Evolutionary conservation across 1,140 invertebrate species (phyloP).

Genomic region (Scylla paramamosain): DNA sequence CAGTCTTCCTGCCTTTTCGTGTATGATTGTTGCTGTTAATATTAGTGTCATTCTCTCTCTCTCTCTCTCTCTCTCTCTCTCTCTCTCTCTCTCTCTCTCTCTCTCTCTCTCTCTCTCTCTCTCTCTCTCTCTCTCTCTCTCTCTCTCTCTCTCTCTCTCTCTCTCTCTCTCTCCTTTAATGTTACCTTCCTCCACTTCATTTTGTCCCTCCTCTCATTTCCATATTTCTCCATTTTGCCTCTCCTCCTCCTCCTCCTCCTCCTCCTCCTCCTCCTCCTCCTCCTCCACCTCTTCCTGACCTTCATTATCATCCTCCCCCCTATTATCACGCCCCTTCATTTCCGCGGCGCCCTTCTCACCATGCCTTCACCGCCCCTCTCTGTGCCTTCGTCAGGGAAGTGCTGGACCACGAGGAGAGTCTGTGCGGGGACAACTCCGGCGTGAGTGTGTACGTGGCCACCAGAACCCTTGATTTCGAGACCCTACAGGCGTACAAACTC

Average conservation of each 20-base stretch:
- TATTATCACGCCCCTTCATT: neutral
- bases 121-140: slow-evolving; percentile 8
- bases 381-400: neutral
- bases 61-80: neutral
- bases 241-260: neutral
- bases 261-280: slow-evolving; percentile 17
- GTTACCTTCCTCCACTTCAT: neutral
- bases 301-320: too few species aligned
- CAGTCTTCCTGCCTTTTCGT: too few species aligned
- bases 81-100: slow-evolving; percentile 26
- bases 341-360: neutral
- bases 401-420: neutral
- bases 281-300: neutral
- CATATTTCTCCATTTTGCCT: neutral
- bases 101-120: slow-evolving; percentile 9
- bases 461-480: slow-evolving; percentile 39
- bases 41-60: too few species aligned
- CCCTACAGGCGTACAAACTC: neutral
- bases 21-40: too few species aligned
- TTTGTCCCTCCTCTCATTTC: neutral
- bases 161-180: neutral
- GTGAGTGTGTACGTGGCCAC: slow-evolving; percentile 33
- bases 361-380: neutral
- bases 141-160: neutral
- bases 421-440: neutral